A percentile compares a stretch with the other conserved stretches of the same genome.
These are phyloP conservation scores for Stegodyphus dumicola DNA, from an alignment of 1,140 invertebrate species.

Conservation along the genomic window DNA sequence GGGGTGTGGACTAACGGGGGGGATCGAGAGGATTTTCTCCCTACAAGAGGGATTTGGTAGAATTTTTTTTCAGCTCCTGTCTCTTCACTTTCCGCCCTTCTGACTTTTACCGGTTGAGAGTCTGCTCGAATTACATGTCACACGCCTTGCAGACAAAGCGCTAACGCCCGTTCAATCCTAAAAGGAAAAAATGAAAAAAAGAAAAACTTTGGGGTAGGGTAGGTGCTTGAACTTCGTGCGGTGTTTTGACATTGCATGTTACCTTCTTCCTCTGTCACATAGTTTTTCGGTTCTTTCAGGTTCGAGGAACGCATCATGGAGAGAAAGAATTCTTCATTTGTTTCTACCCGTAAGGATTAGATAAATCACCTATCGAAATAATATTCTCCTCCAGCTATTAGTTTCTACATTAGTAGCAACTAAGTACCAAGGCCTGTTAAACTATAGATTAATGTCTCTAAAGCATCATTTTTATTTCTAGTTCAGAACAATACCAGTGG, in stretches of 20 bases:
- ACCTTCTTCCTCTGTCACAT: not conserved
- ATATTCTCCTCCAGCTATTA: too few relatives aligned
- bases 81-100: slow-evolving; percentile 46
- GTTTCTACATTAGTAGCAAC: too few relatives aligned
- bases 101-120: slow-evolving; percentile 48
- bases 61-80: slow-evolving; percentile 17
- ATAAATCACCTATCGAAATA: too few relatives aligned
- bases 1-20: slow-evolving; percentile 5
- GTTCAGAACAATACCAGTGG: too few relatives aligned
- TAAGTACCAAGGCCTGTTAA: too few relatives aligned
- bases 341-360: too few relatives aligned
- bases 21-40: slow-evolving; percentile 40
- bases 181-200: not conserved
- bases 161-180: not conserved
- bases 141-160: slow-evolving; percentile 24
- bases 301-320: too few relatives aligned
- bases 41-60: slow-evolving; percentile 31
- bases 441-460: too few relatives aligned
- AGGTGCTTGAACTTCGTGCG: not conserved
- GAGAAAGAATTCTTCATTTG: too few relatives aligned
- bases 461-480: too few relatives aligned
- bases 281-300: too few relatives aligned
- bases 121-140: slow-evolving; percentile 53
- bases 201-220: not conserved
- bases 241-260: slow-evolving; percentile 35